These are phyloP conservation scores for Lophochroa leadbeateri DNA, from an alignment of 2,113 vertebrate species.

Conservation along the genomic window DNA sequence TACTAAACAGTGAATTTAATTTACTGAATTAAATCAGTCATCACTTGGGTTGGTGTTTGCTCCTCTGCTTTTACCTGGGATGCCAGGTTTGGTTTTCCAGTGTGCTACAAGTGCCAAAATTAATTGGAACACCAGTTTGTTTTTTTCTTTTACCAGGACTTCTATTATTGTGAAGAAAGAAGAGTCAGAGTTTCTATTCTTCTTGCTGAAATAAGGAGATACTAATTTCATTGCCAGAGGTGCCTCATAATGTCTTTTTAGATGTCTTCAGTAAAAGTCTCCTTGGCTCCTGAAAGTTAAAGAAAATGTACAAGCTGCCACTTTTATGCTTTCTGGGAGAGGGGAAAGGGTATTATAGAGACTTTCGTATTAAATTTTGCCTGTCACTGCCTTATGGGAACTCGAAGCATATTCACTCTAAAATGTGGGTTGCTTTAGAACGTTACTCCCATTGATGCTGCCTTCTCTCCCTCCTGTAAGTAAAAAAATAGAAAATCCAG, in stretches of 20 bases:
- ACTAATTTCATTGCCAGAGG: conserved; percentile 31
- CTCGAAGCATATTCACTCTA: neutral
- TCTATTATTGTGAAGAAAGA: neutral
- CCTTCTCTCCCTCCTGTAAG: conserved; percentile 1
- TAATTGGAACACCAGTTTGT: neutral
- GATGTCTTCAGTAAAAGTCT: conserved; percentile 30
- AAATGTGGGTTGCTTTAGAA: neutral
- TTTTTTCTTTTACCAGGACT: neutral
- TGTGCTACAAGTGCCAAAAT: neutral
- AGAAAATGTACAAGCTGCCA: neutral
- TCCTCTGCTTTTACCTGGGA: neutral
- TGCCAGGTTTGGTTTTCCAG: neutral
- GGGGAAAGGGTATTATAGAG: neutral
- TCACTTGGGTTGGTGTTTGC: neutral
- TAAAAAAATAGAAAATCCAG: conserved; percentile 57
- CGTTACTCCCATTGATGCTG: neutral
- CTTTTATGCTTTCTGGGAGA: neutral
- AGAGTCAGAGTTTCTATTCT: neutral
- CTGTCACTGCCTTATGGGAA: neutral
- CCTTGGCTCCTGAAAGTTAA: conserved; percentile 21
- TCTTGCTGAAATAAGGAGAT: conserved; percentile 32
- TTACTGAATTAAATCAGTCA: neutral
- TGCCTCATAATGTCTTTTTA: conserved; percentile 18
- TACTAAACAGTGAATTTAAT: neutral
- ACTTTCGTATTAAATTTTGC: neutral